Evolutionary conservation across 2,888 invertebrate genomes (phyloP).

Genomic region (Tryphoninae sp.): DNA sequence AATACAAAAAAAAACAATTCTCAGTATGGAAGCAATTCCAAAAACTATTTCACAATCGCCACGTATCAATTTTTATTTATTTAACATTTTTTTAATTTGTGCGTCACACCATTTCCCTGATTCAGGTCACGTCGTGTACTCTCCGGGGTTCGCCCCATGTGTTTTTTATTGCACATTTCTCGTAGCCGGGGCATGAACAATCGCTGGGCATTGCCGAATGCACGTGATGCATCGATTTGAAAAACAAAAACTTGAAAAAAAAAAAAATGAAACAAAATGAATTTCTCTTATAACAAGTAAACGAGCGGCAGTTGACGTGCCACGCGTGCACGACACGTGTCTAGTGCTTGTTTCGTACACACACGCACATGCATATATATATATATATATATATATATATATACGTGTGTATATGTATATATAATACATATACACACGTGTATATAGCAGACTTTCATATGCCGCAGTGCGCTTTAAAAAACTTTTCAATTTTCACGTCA

Average conservation of each 20-base stretch:
- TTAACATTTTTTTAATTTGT: neutral
- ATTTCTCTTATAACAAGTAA: conserved; percentile 34
- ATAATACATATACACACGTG: too few relatives aligned
- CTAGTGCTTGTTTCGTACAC: neutral
- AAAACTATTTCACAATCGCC: neutral
- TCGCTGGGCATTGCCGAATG: neutral
- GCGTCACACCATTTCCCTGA: conserved; percentile 14
- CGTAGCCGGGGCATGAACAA: neutral
- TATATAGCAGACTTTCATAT: neutral
- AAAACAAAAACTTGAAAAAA: conserved; percentile 28
- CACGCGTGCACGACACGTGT: conserved; percentile 24
- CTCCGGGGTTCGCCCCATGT: conserved; percentile 26
- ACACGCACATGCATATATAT: neutral
- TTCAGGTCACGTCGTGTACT: conserved; percentile 46
- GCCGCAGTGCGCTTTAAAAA: conserved; percentile 24
- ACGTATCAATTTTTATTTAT: too few relatives aligned
- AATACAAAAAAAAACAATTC: neutral
- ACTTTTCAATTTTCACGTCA: conserved; percentile 48
- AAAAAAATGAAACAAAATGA: neutral
- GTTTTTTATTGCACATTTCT: conserved; percentile 29
- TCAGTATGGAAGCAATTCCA: neutral
- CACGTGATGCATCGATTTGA: conserved; percentile 52
- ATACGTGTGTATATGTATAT: neutral
- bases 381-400: neutral
- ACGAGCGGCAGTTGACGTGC: conserved; percentile 41